Conservation (phyloP, 2,797 vertebrate genomes). For the Borostomias antarcticus region DNA sequence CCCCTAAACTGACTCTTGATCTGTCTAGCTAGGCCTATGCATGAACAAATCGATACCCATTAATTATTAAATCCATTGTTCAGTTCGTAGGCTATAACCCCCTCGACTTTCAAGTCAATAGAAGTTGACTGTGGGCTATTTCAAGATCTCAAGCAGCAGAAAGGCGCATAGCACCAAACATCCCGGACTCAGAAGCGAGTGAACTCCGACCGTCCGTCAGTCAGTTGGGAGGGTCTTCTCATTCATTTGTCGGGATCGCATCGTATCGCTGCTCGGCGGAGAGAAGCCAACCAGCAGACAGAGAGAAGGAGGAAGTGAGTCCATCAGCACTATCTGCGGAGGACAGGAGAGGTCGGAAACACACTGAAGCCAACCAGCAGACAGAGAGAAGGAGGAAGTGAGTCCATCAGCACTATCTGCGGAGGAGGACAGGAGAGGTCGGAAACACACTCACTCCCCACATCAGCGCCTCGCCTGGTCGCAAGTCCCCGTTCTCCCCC, state of each 20-base stretch:
- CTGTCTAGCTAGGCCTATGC: slow-evolving; percentile 12
- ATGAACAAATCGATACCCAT: slow-evolving; percentile 55
- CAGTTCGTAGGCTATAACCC: background rate
- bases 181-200: background rate
- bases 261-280: slow-evolving; percentile 44
- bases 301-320: slow-evolving; percentile 82
- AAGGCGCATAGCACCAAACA: too few species aligned
- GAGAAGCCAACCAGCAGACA: slow-evolving; percentile 64
- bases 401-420: slow-evolving; percentile 74
- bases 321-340: slow-evolving; percentile 71
- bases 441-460: slow-evolving; percentile 59
- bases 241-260: slow-evolving; percentile 25
- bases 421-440: slow-evolving; percentile 34
- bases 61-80: slow-evolving; percentile 67
- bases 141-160: too few species aligned
- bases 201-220: background rate
- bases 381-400: slow-evolving; percentile 81
- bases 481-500: slow-evolving; percentile 61
- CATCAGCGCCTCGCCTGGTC: slow-evolving; percentile 56
- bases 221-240: slow-evolving; percentile 7
- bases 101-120: too few species aligned
- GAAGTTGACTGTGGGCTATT: too few species aligned
- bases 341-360: slow-evolving; percentile 27
- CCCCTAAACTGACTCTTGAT: slow-evolving; percentile 16
- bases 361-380: slow-evolving; percentile 56